Conservation (phyloP, 2,888 invertebrate genomes). For the Taenaris catops region DNA sequence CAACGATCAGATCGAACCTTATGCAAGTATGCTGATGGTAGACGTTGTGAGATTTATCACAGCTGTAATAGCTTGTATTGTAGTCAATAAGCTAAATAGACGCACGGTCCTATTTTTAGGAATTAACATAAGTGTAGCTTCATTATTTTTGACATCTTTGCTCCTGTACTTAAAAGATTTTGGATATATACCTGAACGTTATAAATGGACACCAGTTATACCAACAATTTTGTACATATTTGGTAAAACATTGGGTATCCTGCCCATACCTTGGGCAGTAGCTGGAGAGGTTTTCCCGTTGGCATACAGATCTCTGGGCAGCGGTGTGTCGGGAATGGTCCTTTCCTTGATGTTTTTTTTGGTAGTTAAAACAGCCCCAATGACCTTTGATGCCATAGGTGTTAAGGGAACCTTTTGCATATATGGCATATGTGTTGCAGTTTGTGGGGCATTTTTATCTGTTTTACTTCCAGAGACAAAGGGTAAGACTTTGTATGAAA, state of each 20-base stretch:
- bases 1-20: constrained; percentile 77
- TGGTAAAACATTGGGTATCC: constrained; percentile 79
- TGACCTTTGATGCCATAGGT: constrained; percentile 72
- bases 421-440: constrained; percentile 75
- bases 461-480: constrained; percentile 84
- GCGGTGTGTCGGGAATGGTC: constrained; percentile 82
- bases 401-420: constrained; percentile 80
- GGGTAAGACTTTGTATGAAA: constrained; percentile 83
- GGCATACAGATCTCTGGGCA: constrained; percentile 81
- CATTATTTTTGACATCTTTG: constrained; percentile 71
- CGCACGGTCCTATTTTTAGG: constrained; percentile 81
- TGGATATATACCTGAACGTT: constrained; percentile 45
- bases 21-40: constrained; percentile 82
- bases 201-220: constrained; percentile 67
- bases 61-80: constrained; percentile 79
- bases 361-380: constrained; percentile 83
- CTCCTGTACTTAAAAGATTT: constrained; percentile 56
- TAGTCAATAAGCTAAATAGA: constrained; percentile 80
- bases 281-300: constrained; percentile 85
- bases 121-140: constrained; percentile 76
- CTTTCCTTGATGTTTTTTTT: constrained; percentile 82
- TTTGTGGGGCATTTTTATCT: constrained; percentile 80
- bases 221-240: constrained; percentile 77
- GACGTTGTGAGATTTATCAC: constrained; percentile 81
- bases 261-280: constrained; percentile 86